Evolutionary conservation across 2,113 vertebrate species (phyloP).

Genomic region (Labeo catla): DNA sequence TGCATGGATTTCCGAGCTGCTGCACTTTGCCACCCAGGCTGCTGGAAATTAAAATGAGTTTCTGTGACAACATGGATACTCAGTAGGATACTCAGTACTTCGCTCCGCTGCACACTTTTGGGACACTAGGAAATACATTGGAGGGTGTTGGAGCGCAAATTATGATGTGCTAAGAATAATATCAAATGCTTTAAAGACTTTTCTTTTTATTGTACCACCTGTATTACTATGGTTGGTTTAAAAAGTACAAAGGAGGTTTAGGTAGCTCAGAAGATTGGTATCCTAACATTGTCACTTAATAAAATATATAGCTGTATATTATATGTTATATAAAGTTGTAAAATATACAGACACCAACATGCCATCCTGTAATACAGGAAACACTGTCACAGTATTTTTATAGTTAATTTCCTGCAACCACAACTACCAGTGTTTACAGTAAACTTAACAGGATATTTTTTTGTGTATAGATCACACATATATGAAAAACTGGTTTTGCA

Average conservation of each 20-base stretch:
- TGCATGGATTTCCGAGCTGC: slow-evolving; percentile 63
- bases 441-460: neutral
- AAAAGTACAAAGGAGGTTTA: neutral
- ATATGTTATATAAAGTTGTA: neutral
- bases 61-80: slow-evolving; percentile 35
- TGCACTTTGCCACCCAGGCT: slow-evolving; percentile 56
- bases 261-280: neutral
- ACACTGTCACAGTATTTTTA: neutral
- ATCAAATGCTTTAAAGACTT: too few relatives aligned
- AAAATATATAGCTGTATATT: neutral
- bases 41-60: slow-evolving; percentile 64
- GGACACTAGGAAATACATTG: neutral
- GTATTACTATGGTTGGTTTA: neutral
- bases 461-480: neutral
- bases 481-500: neutral
- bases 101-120: slow-evolving; percentile 22
- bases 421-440: neutral
- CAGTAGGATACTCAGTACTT: slow-evolving; percentile 17
- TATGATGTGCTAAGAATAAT: too few relatives aligned
- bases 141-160: slow-evolving; percentile 20
- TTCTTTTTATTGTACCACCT: neutral
- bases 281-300: neutral
- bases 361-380: neutral
- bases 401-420: neutral
- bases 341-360: neutral